Conservation (phyloP, 2,888 invertebrate species). For the Malthinus seriepunctatus region DNA sequence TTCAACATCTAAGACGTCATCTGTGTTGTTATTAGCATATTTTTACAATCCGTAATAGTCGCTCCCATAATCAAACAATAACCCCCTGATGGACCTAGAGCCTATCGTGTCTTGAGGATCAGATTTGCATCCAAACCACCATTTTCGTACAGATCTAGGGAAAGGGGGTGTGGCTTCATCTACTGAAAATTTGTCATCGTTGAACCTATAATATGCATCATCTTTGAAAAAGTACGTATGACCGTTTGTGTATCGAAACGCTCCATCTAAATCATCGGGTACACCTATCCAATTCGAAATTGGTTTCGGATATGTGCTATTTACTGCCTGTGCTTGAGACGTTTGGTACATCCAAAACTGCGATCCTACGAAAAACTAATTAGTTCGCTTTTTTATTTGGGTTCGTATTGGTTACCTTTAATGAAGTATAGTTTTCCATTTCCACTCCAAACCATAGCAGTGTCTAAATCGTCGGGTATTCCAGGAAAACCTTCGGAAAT, state of each 20-base stretch:
- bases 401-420: conserved; percentile 11
- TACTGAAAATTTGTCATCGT: too few relatives aligned
- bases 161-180: too few relatives aligned
- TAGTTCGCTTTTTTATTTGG: not conserved
- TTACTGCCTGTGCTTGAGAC: conserved; percentile 65
- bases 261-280: conserved; percentile 23
- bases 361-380: conserved; percentile 54
- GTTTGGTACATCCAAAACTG: conserved; percentile 97
- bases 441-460: conserved; percentile 9
- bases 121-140: too few relatives aligned
- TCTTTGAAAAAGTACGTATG: conserved; percentile 23
- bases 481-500: conserved; percentile 25
- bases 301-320: conserved; percentile 10
- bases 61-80: too few relatives aligned
- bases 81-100: too few relatives aligned
- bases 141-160: too few relatives aligned
- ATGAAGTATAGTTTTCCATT: conserved; percentile 21
- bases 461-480: conserved; percentile 25
- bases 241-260: conserved; percentile 3
- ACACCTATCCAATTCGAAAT: conserved; percentile 17
- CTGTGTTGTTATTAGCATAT: not conserved
- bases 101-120: too few relatives aligned
- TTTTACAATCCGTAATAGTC: too few relatives aligned
- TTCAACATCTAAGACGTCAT: conserved; percentile 35
- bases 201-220: conserved; percentile 12